Evolutionary conservation across 2,888 invertebrate species (phyloP).

Genomic region (Scaptomyza cyrtandrae): DNA sequence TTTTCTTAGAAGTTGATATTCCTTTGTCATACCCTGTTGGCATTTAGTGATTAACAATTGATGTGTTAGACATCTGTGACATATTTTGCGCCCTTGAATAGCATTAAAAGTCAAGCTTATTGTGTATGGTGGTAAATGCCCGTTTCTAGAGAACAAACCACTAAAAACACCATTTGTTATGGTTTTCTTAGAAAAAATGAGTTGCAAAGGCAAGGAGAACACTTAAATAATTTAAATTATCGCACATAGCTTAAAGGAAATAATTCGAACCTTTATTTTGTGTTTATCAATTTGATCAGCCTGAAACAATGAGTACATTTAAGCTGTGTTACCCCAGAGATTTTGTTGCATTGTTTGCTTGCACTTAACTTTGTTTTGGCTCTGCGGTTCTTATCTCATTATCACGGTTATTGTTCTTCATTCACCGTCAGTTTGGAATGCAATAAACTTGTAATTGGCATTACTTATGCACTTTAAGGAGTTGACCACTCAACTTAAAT

Average conservation of each 20-base stretch:
- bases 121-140: neutral
- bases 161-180: neutral
- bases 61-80: neutral
- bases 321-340: neutral
- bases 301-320: neutral
- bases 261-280: neutral
- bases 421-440: conserved; percentile 36
- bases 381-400: conserved; percentile 53
- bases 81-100: neutral
- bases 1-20: neutral
- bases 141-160: neutral
- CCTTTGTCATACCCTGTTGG: conserved; percentile 14
- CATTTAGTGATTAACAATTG: neutral
- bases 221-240: neutral
- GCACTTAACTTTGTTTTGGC: conserved; percentile 31
- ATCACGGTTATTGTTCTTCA: conserved; percentile 46
- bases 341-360: conserved; percentile 15
- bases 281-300: neutral
- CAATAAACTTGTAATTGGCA: conserved; percentile 43
- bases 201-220: too few species aligned
- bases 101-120: neutral
- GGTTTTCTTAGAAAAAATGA: neutral
- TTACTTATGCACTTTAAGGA: conserved; percentile 23
- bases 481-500: conserved; percentile 6
- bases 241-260: neutral